phyloP scores from a whole-genome alignment of 2,113 vertebrate genomes.

The Chrysochloris asiatica region DNA sequence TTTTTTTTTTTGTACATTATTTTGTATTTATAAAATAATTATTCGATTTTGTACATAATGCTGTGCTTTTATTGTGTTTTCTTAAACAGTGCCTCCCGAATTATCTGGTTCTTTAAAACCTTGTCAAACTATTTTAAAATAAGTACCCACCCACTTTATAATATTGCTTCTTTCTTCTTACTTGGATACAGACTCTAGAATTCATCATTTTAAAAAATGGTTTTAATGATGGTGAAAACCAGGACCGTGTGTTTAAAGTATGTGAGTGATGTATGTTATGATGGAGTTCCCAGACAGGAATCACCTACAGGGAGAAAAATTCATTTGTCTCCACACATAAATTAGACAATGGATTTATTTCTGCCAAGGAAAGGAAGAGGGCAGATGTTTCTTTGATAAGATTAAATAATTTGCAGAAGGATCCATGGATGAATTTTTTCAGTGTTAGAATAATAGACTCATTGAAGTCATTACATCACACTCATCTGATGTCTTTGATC shows the following conservation, averaged over 20 bases:
- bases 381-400: conserved; percentile 54
- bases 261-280: conserved; percentile 17
- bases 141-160: neutral
- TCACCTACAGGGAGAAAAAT: conserved; percentile 33
- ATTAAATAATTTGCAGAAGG: conserved; percentile 61
- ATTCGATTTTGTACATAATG: neutral
- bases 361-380: conserved; percentile 45
- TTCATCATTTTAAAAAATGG: conserved; percentile 22
- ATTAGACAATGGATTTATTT: conserved; percentile 59
- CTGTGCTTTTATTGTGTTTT: neutral
- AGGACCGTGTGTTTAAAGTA: conserved; percentile 28
- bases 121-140: too few relatives aligned
- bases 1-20: neutral
- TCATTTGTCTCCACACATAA: conserved; percentile 47
- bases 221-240: conserved; percentile 48
- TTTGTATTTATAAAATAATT: neutral
- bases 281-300: conserved; percentile 10
- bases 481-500: conserved; percentile 27
- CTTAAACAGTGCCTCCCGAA: too few relatives aligned
- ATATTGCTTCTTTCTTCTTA: neutral
- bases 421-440: conserved; percentile 26
- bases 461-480: neutral
- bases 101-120: too few relatives aligned
- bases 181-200: conserved; percentile 12
- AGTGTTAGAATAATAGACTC: neutral